Percentiles rank a stretch among this genome's conserved stretches.
These are phyloP conservation scores for Hyles euphorbiae DNA, from an alignment of 1,140 invertebrate species.

Conservation along the genomic window DNA sequence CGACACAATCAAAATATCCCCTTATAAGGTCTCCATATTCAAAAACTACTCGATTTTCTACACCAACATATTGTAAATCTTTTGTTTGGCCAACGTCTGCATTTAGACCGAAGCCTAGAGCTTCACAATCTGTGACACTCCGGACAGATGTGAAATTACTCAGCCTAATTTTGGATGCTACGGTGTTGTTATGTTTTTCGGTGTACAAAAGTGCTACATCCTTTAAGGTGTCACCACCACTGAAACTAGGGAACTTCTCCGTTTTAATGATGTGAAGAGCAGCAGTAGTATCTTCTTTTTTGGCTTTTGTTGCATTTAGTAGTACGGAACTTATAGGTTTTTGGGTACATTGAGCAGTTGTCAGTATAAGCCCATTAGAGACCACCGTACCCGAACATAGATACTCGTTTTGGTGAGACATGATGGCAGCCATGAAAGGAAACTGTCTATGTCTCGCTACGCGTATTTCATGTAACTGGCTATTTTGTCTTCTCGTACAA, in stretches of 20 bases:
- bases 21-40: constrained; percentile 31
- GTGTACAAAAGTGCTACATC: constrained; percentile 55
- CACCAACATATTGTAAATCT: constrained; percentile 53
- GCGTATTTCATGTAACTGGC: constrained; percentile 52
- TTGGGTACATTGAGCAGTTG: constrained; percentile 48
- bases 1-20: constrained; percentile 54
- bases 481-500: constrained; percentile 49
- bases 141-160: constrained; percentile 43
- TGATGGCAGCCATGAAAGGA: constrained; percentile 57
- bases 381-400: constrained; percentile 55
- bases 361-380: constrained; percentile 56
- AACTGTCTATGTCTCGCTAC: constrained; percentile 43
- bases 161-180: constrained; percentile 48
- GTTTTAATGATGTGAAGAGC: constrained; percentile 46
- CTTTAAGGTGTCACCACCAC: constrained; percentile 36
- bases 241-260: constrained; percentile 57
- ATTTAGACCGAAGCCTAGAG: constrained; percentile 58
- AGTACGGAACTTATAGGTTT: constrained; percentile 42
- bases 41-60: constrained; percentile 32
- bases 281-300: constrained; percentile 38
- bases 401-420: constrained; percentile 58
- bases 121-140: constrained; percentile 39
- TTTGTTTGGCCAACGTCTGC: constrained; percentile 40
- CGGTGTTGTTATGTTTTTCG: constrained; percentile 48
- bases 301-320: constrained; percentile 48